phyloP scores from a whole-genome alignment of 2,113 vertebrate species.

The Engystomops pustulosus region DNA sequence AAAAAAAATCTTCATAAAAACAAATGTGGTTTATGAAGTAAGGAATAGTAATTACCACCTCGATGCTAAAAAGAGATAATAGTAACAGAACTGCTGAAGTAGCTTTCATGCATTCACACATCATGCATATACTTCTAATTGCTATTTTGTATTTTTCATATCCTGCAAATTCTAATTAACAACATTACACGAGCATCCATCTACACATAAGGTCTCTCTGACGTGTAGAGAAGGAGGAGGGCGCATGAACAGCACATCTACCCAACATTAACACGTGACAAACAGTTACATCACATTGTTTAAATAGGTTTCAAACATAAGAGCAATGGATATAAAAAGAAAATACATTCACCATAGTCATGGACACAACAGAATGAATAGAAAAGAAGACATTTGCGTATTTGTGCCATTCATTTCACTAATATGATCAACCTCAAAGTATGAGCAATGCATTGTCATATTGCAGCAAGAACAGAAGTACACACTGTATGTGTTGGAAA shows the following conservation, averaged over 20 bases:
- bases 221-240: not conserved
- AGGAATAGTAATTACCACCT: too few relatives aligned
- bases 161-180: too few relatives aligned
- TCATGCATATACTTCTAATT: too few relatives aligned
- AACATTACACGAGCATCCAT: too few relatives aligned
- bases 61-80: too few relatives aligned
- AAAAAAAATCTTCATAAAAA: too few relatives aligned
- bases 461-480: not conserved
- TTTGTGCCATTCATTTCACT: not conserved
- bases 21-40: too few relatives aligned
- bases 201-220: too few relatives aligned
- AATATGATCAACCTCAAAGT: not conserved
- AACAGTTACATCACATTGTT: not conserved
- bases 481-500: conserved; percentile 1
- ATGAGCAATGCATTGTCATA: not conserved
- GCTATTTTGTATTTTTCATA: too few relatives aligned
- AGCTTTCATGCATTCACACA: too few relatives aligned
- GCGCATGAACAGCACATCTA: not conserved
- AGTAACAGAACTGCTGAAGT: too few relatives aligned
- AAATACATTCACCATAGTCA: not conserved
- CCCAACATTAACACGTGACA: not conserved
- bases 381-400: not conserved
- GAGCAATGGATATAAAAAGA: not conserved
- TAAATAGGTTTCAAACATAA: not conserved
- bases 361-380: not conserved